A percentile compares a stretch with the other conserved stretches of the same genome.
phyloP scores from a whole-genome alignment of 2,888 invertebrate species.

The Ophioninae sp. region DNA sequence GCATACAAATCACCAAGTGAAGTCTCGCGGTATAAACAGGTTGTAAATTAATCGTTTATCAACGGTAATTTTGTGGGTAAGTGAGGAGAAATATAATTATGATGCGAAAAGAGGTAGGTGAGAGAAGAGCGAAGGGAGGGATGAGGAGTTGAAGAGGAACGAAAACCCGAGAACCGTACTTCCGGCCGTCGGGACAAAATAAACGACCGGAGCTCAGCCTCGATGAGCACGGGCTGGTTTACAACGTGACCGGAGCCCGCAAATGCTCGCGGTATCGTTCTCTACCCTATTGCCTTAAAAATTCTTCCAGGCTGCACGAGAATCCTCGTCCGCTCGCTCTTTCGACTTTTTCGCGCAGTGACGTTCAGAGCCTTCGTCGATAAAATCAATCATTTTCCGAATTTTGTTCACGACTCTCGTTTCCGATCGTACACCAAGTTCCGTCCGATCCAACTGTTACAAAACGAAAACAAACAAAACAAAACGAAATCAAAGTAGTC shows the following conservation, averaged over 20 bases:
- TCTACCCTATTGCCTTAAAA: constrained; percentile 27
- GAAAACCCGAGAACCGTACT: constrained; percentile 74
- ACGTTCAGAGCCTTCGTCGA: background rate
- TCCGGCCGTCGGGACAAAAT: constrained; percentile 74
- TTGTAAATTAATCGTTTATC: constrained; percentile 44
- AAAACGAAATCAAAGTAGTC: background rate
- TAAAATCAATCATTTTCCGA: constrained; percentile 3
- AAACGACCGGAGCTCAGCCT: constrained; percentile 77
- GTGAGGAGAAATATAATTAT: constrained; percentile 37
- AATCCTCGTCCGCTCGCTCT: constrained; percentile 14
- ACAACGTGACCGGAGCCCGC: constrained; percentile 64
- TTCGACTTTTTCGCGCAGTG: constrained; percentile 21
- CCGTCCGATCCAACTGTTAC: background rate
- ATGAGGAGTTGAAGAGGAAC: constrained; percentile 55
- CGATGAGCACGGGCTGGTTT: constrained; percentile 72
- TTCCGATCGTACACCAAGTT: constrained; percentile 32
- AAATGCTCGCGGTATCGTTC: constrained; percentile 42
- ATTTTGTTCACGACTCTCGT: constrained; percentile 38
- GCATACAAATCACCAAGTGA: constrained; percentile 3
- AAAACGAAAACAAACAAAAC: background rate
- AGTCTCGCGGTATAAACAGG: constrained; percentile 10
- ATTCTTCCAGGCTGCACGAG: constrained; percentile 43
- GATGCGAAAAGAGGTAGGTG: constrained; percentile 28
- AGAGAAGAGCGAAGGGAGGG: constrained; percentile 28
- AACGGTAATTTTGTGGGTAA: constrained; percentile 47